A percentile compares a stretch with the other conserved stretches of the same genome.
These are phyloP conservation scores for Polietes domitor DNA, from an alignment of 2,888 invertebrate species.

Conservation along the genomic window DNA sequence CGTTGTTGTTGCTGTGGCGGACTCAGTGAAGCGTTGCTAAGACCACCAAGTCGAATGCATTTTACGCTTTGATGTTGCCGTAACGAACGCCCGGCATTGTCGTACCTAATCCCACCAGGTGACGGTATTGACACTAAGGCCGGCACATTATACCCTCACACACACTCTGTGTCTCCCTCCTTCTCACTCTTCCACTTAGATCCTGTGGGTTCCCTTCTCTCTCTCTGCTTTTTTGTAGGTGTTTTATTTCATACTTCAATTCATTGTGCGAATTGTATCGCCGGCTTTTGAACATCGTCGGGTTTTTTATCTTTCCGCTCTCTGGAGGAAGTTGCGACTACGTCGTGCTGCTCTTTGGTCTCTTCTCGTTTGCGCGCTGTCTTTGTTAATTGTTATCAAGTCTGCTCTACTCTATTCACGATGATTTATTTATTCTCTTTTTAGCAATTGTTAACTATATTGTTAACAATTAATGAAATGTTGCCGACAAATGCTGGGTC, in stretches of 20 bases:
- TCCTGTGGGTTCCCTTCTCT: slow-evolving; percentile 69
- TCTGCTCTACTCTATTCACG: slow-evolving; percentile 52
- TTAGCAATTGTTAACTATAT: slow-evolving; percentile 58
- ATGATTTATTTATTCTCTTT: slow-evolving; percentile 62
- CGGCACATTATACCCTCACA: slow-evolving; percentile 55
- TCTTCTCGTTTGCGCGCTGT: background rate
- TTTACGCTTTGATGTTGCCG: slow-evolving; percentile 80
- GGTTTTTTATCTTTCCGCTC: slow-evolving; percentile 54
- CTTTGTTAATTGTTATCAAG: slow-evolving; percentile 41
- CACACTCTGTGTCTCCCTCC: background rate
- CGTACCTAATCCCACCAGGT: slow-evolving; percentile 75
- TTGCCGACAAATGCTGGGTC: slow-evolving; percentile 48
- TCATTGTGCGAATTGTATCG: slow-evolving; percentile 74
- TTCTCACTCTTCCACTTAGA: background rate
- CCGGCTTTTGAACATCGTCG: slow-evolving; percentile 33
- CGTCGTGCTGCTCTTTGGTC: slow-evolving; percentile 36
- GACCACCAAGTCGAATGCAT: slow-evolving; percentile 80
- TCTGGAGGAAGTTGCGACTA: slow-evolving; percentile 44
- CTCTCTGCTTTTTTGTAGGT: slow-evolving; percentile 74
- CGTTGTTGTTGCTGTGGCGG: slow-evolving; percentile 49
- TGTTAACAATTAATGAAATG: slow-evolving; percentile 58
- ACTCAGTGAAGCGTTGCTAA: slow-evolving; percentile 72
- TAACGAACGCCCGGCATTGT: slow-evolving; percentile 76
- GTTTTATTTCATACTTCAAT: slow-evolving; percentile 75
- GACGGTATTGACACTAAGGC: slow-evolving; percentile 73